Percentiles rank a stretch among this genome's conserved stretches.
These are phyloP conservation scores for Microcebus griseorufus DNA, from an alignment of 2,113 vertebrate species.

Conservation along the genomic window DNA sequence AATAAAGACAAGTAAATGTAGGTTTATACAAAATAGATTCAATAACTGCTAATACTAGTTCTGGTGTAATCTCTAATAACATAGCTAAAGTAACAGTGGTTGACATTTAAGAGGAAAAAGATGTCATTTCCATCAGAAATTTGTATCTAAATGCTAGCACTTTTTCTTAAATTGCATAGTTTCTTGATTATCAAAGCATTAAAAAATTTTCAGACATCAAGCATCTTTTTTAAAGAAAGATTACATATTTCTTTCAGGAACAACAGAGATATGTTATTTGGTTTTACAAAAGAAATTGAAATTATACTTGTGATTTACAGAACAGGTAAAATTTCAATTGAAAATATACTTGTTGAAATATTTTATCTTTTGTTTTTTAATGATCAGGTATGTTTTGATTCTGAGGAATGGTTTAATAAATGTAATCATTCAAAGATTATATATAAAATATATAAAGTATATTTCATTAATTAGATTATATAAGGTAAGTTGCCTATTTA, in stretches of 20 bases:
- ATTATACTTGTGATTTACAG: neutral
- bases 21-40: conserved; percentile 34
- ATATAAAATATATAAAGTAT: neutral
- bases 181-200: conserved; percentile 43
- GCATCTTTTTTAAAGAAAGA: conserved; percentile 26
- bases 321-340: no score
- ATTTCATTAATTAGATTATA: conserved; percentile 56
- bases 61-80: conserved; percentile 28
- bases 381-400: conserved; percentile 51
- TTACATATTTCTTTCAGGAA: conserved; percentile 33
- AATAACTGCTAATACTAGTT: conserved; percentile 13
- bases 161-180: conserved; percentile 3
- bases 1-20: conserved; percentile 27
- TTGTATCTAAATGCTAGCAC: neutral
- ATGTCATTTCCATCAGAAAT: neutral
- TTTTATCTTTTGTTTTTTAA: conserved; percentile 38
- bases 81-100: conserved; percentile 3
- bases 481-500: conserved; percentile 73
- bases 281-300: conserved; percentile 13
- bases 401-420: conserved; percentile 58
- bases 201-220: neutral
- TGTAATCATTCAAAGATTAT: conserved; percentile 37
- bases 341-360: neutral
- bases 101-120: conserved; percentile 29
- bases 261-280: conserved; percentile 9